Base-by-base conservation (phyloP, 2,113 vertebrate genomes). In the Emydura subglobosa region DNA sequence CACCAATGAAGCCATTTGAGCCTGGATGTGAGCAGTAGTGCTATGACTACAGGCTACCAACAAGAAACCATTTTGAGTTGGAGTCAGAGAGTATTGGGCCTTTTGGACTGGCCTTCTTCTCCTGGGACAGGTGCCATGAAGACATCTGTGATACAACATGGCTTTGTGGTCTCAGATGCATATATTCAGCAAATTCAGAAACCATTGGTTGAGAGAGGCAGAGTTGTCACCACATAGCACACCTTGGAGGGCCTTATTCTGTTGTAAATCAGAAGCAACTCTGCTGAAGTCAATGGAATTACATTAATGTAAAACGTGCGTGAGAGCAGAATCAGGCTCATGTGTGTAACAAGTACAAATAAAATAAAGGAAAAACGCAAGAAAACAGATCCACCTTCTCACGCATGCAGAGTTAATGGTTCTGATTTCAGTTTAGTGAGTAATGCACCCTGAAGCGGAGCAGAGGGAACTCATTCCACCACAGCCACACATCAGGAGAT, bases 401-500 rank as follows among this genome's bases (percentile, higher is more conserved):
- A 85, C 57, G 31, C 74, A 51, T 5, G 50, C 0, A 53, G 21
- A 82, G 27, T 85, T 68, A 54, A 11, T 47, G 68, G 65, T 65
- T 21, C 79, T 80, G 31, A 76, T 61, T 55, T 44, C 53, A 27
- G 31, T 81, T 55, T 82, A 27, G 12, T 19, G 22, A 82, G 25
- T 11, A 14, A 5, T 47, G 42, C 34, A 59, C 11, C 47, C 4
- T 0, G 54, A 88, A 79, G 51, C 19, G 19, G 3, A 84, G 42
- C 79, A 83, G 76, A 78, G 13, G 80, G 51, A 87, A 49, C 10
- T 6, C 13, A 53, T 42, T 90, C 78, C 22, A 25, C 42, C 19
- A 61, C 14, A 49, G 57, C 10, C 42, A 86, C 1, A 1, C 50
- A 79, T 21, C 85, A 34, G 24, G 6, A 3, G 0, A 3, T 1